Conservation (phyloP, 1,140 invertebrate species). For the Zaprionus ghesquierei region DNA sequence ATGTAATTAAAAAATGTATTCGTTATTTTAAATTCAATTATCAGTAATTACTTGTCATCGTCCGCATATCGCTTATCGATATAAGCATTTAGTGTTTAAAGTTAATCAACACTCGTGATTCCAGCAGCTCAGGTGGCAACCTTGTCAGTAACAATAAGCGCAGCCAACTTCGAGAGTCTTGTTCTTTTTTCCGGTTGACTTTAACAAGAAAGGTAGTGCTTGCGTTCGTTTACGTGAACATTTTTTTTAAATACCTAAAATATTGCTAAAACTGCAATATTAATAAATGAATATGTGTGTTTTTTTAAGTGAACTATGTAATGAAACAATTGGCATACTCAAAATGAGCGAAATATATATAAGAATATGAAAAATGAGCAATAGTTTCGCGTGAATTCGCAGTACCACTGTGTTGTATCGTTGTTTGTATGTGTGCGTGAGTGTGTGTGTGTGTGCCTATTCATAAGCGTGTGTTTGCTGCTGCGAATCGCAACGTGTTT, state of each 20-base stretch:
- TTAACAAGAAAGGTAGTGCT: slow-evolving; percentile 81
- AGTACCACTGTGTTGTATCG: slow-evolving; percentile 60
- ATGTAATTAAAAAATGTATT: not conserved
- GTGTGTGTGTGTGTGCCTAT: slow-evolving; percentile 21
- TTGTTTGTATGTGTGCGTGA: slow-evolving; percentile 24
- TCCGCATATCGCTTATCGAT: not conserved
- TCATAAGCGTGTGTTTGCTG: slow-evolving; percentile 15
- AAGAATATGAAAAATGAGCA: not conserved
- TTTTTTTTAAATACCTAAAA: slow-evolving; percentile 29
- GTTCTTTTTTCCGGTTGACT: slow-evolving; percentile 83
- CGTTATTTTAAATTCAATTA: not conserved
- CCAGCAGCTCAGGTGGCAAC: slow-evolving; percentile 16
- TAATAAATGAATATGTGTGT: slow-evolving; percentile 44
- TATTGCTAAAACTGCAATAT: slow-evolving; percentile 25
- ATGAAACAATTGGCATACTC: not conserved
- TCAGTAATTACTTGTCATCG: not conserved
- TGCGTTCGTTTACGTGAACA: slow-evolving; percentile 57
- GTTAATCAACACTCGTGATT: slow-evolving; percentile 14
- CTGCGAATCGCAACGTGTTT: slow-evolving; percentile 67
- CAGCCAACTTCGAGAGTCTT: slow-evolving; percentile 73
- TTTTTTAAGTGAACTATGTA: slow-evolving; percentile 1
- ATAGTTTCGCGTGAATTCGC: slow-evolving; percentile 9
- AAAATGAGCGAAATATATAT: not conserved
- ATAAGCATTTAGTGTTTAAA: not conserved
- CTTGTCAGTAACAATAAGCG: slow-evolving; percentile 33